These are phyloP conservation scores for Arctocebus calabarensis DNA, from an alignment of 2,797 vertebrate genomes.

Conservation along the genomic window DNA sequence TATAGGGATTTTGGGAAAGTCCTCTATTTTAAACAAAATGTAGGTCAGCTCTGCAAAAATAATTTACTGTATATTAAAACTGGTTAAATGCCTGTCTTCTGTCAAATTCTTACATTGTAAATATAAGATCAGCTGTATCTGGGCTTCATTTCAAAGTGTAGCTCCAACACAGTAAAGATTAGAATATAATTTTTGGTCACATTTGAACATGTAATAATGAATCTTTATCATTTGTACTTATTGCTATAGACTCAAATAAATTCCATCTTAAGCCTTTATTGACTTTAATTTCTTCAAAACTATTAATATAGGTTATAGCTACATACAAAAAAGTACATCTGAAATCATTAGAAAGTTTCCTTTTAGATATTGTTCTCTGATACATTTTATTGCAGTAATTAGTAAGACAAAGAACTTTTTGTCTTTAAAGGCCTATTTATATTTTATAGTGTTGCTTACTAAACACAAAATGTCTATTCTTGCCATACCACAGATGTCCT, in stretches of 20 bases:
- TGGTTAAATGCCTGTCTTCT: neutral
- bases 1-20: neutral
- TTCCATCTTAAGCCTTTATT: conserved; percentile 61
- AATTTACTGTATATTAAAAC: conserved; percentile 20
- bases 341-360: conserved; percentile 67
- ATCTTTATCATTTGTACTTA: conserved; percentile 10
- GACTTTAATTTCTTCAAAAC: conserved; percentile 69
- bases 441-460: conserved; percentile 74
- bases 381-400: conserved; percentile 75
- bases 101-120: conserved; percentile 13
- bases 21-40: neutral
- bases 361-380: conserved; percentile 56
- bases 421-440: conserved; percentile 75
- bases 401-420: conserved; percentile 61
- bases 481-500: conserved; percentile 72
- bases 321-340: conserved; percentile 20
- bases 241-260: conserved; percentile 4
- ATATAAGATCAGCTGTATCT: neutral
- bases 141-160: conserved; percentile 9
- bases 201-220: conserved; percentile 6
- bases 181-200: conserved; percentile 41
- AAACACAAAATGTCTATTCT: conserved; percentile 71
- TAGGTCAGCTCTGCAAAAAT: neutral
- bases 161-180: conserved; percentile 14
- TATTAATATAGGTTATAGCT: conserved; percentile 61